These are phyloP conservation scores for Silurus lanzhouensis DNA, from an alignment of 2,797 vertebrate species.

Conservation along the genomic window DNA sequence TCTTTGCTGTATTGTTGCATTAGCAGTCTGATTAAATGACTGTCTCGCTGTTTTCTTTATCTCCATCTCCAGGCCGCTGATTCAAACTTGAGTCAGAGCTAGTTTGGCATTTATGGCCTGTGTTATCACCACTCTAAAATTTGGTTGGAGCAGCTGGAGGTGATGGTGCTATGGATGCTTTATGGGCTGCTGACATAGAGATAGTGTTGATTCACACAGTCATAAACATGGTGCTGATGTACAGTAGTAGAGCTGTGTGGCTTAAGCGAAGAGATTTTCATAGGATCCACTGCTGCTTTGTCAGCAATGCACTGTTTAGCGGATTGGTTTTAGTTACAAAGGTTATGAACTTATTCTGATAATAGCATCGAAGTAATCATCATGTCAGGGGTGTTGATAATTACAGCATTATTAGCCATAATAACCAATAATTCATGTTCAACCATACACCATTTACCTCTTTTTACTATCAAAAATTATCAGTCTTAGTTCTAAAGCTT, in stretches of 20 bases:
- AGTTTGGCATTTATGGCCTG: constrained; percentile 37
- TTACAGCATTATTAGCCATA: not conserved
- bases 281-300: constrained; percentile 19
- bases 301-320: constrained; percentile 1
- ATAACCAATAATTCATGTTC: not conserved
- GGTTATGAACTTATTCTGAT: constrained; percentile 6
- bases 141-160: constrained; percentile 46
- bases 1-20: constrained; percentile 21
- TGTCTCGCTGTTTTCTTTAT: constrained; percentile 29
- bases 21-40: constrained; percentile 19
- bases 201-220: constrained; percentile 51
- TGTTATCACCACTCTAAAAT: constrained; percentile 49
- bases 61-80: constrained; percentile 37
- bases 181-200: constrained; percentile 55
- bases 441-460: not conserved
- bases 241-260: constrained; percentile 17
- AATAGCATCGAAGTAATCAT: not conserved
- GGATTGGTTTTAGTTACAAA: constrained; percentile 10
- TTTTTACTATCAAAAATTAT: constrained; percentile 13
- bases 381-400: not conserved
- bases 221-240: constrained; percentile 48
- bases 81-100: constrained; percentile 34
- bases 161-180: constrained; percentile 40
- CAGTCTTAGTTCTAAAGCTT: constrained; percentile 8
- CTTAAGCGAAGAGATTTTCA: constrained; percentile 34